phyloP scores from a whole-genome alignment of 2,797 vertebrate species.

The Chiloscyllium punctatum region DNA sequence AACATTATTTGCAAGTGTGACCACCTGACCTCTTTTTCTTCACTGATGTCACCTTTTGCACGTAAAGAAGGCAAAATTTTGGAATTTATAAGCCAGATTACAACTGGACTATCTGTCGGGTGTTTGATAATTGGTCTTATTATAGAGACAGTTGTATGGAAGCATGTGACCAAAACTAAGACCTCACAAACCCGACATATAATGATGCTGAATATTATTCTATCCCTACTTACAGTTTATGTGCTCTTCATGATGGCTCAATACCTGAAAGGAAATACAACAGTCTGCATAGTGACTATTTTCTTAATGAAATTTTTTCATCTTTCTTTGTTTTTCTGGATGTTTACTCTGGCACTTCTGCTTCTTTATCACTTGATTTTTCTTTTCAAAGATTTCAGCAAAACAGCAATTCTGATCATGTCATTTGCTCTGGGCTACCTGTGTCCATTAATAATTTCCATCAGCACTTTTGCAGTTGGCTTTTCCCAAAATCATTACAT shows the following conservation, averaged over 20 bases:
- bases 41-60: constrained; percentile 49
- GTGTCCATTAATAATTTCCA: constrained; percentile 54
- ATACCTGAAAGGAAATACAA: constrained; percentile 37
- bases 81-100: constrained; percentile 48
- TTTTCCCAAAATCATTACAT: constrained; percentile 49
- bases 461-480: constrained; percentile 55
- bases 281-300: constrained; percentile 50
- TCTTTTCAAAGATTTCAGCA: constrained; percentile 55
- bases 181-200: constrained; percentile 60
- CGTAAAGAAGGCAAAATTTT: neutral
- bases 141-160: constrained; percentile 56
- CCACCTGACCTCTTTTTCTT: constrained; percentile 54
- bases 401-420: constrained; percentile 47
- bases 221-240: constrained; percentile 51
- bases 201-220: constrained; percentile 58
- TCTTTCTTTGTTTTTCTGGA: constrained; percentile 65
- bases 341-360: constrained; percentile 58
- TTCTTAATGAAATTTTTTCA: constrained; percentile 63
- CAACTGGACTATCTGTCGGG: constrained; percentile 54
- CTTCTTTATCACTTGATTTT: constrained; percentile 59
- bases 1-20: constrained; percentile 48
- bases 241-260: constrained; percentile 54
- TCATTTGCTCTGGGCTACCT: constrained; percentile 58
- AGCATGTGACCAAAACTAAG: constrained; percentile 51
- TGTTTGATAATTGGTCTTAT: constrained; percentile 54